Base-by-base conservation (phyloP, 2,113 vertebrate genomes). In the Tachycineta bicolor region DNA sequence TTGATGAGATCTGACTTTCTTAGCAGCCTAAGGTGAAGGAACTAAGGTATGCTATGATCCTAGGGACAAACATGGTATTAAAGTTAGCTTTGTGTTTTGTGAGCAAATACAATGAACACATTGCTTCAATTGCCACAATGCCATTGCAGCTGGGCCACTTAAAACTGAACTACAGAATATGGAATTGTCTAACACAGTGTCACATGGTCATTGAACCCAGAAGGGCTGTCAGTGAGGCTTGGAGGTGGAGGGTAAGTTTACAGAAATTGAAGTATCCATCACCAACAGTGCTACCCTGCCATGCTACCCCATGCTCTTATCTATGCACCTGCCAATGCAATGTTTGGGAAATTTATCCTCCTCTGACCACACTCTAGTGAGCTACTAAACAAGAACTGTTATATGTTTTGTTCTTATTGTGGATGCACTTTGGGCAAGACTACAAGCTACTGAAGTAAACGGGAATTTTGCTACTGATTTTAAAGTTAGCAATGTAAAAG, bases 211-310 rank as follows among this genome's bases (percentile, higher is more conserved):
- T 14, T 76, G 56, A 52, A 37, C 5, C 11, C 16, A 50, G 28
- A 76, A 28, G 22, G 15, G 13, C 24, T 87, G 49, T 43, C 3
- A 2, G 2, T 37, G 65, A 49, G 26, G 13, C 13, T 9, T 19
- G 15, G 13, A 44, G 21, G 15, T 8, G 21, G 4, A 8, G 1
- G 2, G 0, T 9, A 28, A 55, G 6, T 20, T 70, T 50, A 53
- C 11, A 59, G 39, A 43, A 73, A 69, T 75, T 46, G 26, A 34
- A 25, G 4, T 43, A 5, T 31, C 17, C 3, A 1, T 63, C 28
- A 34, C 5, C 34, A 70, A 0, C 39, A 55, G 4, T 4, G 3
- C 21, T 0, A 0, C 70, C 3, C 8, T 81, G 34, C 20, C 7
- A 13, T 16, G 31, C 29, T 50, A 4, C 7, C 5, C 39, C 20